Evolutionary conservation across 2,797 vertebrate genomes (phyloP).

Genomic region (Gymnothorax javanicus): DNA sequence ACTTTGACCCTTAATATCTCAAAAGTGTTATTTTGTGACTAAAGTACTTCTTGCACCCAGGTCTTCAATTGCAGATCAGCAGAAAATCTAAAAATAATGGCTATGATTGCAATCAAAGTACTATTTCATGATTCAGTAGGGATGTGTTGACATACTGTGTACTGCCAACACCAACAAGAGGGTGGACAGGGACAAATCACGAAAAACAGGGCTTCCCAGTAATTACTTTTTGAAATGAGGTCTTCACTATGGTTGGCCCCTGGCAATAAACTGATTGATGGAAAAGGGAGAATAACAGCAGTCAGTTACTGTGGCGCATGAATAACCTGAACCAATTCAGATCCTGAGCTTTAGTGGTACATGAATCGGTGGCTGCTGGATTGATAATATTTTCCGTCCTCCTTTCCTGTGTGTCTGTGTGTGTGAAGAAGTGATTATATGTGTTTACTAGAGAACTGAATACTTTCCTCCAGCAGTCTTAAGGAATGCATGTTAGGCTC

Average conservation of each 20-base stretch:
- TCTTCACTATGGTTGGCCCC: conserved; percentile 31
- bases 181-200: conserved; percentile 16
- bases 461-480: too few relatives aligned
- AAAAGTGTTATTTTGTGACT: too few relatives aligned
- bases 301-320: conserved; percentile 34
- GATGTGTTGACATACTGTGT: neutral
- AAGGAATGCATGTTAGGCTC: too few relatives aligned
- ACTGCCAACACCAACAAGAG: conserved; percentile 8
- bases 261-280: conserved; percentile 40
- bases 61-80: neutral
- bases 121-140: conserved; percentile 1
- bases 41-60: too few relatives aligned
- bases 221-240: conserved; percentile 36
- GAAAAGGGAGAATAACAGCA: conserved; percentile 34
- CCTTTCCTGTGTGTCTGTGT: neutral
- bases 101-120: conserved; percentile 4
- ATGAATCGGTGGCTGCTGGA: neutral
- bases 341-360: conserved; percentile 25
- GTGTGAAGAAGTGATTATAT: neutral
- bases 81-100: neutral
- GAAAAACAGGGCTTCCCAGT: conserved; percentile 33
- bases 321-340: conserved; percentile 35
- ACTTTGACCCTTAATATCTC: too few relatives aligned
- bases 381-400: neutral
- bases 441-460: too few relatives aligned